Evolutionary conservation across 2,888 invertebrate species (phyloP).

Genomic region (Pseudeuparius sepicola): DNA sequence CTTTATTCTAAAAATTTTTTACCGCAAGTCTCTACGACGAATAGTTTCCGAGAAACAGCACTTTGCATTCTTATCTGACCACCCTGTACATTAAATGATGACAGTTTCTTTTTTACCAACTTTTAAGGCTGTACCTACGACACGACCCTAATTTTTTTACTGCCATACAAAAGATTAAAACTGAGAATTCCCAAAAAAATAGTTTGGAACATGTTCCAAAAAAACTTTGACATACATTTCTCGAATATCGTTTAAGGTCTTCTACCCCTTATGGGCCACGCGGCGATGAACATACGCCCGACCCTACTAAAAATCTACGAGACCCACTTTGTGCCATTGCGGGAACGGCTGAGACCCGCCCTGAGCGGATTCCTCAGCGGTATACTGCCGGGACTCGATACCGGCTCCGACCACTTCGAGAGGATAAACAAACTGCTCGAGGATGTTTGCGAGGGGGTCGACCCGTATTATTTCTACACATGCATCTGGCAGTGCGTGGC

Average conservation of each 20-base stretch:
- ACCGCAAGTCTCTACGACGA: too few relatives aligned
- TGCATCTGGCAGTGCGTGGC: slow-evolving; percentile 82
- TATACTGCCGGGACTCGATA: slow-evolving; percentile 77
- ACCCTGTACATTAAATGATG: too few relatives aligned
- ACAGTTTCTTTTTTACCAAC: too few relatives aligned
- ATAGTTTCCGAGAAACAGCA: too few relatives aligned
- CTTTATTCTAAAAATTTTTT: too few relatives aligned
- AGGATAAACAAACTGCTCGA: slow-evolving; percentile 55
- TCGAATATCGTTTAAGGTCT: slow-evolving; percentile 55
- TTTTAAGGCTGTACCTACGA: too few relatives aligned
- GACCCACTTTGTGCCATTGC: slow-evolving; percentile 76
- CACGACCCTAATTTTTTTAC: too few relatives aligned
- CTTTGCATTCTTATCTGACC: too few relatives aligned
- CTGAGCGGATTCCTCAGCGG: slow-evolving; percentile 82
- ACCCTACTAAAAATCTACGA: slow-evolving; percentile 75
- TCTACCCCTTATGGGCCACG: slow-evolving; percentile 80
- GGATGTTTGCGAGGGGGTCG: slow-evolving; percentile 67
- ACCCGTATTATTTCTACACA: slow-evolving; percentile 70
- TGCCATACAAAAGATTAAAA: too few relatives aligned
- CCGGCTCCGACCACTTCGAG: slow-evolving; percentile 74
- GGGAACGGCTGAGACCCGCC: slow-evolving; percentile 65
- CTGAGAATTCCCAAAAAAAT: too few relatives aligned
- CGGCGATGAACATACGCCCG: slow-evolving; percentile 83
- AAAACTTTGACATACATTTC: too few relatives aligned
- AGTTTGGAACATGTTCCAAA: too few relatives aligned